These are phyloP conservation scores for Leptothorax acervorum DNA, from an alignment of 2,888 invertebrate genomes.

Conservation along the genomic window DNA sequence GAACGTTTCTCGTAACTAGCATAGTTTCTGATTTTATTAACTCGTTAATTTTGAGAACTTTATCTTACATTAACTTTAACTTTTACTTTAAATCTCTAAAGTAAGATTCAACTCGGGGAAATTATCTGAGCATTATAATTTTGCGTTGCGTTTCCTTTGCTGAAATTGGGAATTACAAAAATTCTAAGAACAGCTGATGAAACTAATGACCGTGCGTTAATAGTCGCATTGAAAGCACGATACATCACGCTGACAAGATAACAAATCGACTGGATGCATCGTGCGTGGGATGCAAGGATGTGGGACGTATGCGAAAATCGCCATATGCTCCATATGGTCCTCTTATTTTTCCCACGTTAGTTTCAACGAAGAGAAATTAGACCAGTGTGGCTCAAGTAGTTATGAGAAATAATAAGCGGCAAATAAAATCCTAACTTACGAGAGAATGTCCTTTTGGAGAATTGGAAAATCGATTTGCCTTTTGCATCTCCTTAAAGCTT, in stretches of 20 bases:
- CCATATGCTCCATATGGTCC: constrained; percentile 74
- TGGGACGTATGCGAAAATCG: constrained; percentile 70
- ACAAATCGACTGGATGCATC: constrained; percentile 71
- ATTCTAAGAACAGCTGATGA: constrained; percentile 19
- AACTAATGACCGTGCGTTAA: constrained; percentile 54
- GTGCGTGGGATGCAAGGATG: constrained; percentile 58
- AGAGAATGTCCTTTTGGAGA: background rate
- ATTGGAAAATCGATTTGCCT: background rate
- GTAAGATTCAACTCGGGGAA: background rate
- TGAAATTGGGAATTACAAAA: background rate
- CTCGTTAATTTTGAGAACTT: background rate
- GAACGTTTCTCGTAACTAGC: background rate
- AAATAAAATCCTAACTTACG: constrained; percentile 1
- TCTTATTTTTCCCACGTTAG: constrained; percentile 73
- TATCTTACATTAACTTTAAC: background rate
- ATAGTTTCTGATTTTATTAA: background rate
- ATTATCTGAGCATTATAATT: background rate
- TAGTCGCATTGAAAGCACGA: constrained; percentile 63
- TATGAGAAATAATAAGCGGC: constrained; percentile 37
- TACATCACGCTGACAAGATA: constrained; percentile 77
- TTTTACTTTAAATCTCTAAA: background rate
- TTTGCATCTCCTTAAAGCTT: background rate
- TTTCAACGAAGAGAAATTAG: constrained; percentile 44
- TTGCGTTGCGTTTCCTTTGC: background rate
- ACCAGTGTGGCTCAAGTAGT: constrained; percentile 23